These are phyloP conservation scores for Cydia fagiglandana DNA, from an alignment of 1,140 invertebrate species.

Conservation along the genomic window DNA sequence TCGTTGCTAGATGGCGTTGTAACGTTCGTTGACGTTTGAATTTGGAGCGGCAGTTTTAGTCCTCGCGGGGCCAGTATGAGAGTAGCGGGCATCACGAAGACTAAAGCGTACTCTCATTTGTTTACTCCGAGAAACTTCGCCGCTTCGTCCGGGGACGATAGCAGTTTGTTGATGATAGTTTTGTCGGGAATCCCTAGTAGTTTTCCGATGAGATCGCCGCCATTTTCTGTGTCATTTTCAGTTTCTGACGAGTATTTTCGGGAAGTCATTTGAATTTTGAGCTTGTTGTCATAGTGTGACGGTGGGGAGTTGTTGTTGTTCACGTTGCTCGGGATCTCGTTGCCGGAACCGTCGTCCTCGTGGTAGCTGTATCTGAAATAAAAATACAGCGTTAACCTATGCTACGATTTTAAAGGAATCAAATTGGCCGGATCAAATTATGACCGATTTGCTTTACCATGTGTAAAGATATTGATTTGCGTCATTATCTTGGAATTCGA, in stretches of 20 bases:
- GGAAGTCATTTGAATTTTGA: constrained; percentile 74
- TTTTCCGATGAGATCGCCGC: constrained; percentile 91
- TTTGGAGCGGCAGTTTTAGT: constrained; percentile 61
- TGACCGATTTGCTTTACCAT: too few relatives aligned
- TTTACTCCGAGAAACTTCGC: constrained; percentile 92
- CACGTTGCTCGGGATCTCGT: constrained; percentile 76
- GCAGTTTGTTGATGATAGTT: constrained; percentile 91
- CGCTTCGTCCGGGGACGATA: constrained; percentile 91
- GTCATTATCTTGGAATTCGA: neutral
- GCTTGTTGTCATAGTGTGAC: constrained; percentile 77
- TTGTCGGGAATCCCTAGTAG: constrained; percentile 92
- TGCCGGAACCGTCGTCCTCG: constrained; percentile 70
- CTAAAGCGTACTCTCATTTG: constrained; percentile 80
- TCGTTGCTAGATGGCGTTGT: constrained; percentile 68
- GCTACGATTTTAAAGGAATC: neutral
- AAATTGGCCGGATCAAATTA: constrained; percentile 8
- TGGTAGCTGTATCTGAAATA: constrained; percentile 63
- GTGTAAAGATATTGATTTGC: neutral
- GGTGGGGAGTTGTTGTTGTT: constrained; percentile 78
- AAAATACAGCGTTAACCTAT: constrained; percentile 7
- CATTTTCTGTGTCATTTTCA: constrained; percentile 79
- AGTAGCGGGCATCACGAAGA: constrained; percentile 72
- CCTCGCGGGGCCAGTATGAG: constrained; percentile 70
- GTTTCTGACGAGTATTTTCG: constrained; percentile 74
- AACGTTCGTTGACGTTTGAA: constrained; percentile 42